Evolutionary conservation across 2,797 vertebrate species (phyloP).

Genomic region (Liparis tanakae): DNA sequence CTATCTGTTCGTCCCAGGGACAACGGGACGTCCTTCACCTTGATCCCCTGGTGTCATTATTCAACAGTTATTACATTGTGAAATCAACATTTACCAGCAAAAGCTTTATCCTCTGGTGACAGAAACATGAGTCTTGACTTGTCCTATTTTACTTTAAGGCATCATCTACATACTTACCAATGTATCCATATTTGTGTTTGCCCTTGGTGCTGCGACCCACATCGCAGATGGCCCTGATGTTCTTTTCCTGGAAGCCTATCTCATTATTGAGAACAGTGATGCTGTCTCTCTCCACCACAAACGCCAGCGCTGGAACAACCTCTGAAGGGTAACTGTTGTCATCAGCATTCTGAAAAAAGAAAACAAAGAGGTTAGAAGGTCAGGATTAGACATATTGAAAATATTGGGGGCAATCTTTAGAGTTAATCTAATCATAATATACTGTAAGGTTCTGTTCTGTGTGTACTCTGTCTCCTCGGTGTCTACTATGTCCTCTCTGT

Average conservation of each 20-base stretch:
- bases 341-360: conserved; percentile 80
- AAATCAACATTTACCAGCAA: too few relatives aligned
- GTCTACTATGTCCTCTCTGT: too few relatives aligned
- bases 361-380: background rate
- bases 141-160: background rate
- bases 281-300: conserved; percentile 82
- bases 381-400: background rate
- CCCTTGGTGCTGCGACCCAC: conserved; percentile 87
- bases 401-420: background rate
- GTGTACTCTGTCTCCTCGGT: too few relatives aligned
- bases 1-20: too few relatives aligned
- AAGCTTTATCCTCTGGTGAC: too few relatives aligned
- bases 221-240: conserved; percentile 84
- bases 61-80: too few relatives aligned
- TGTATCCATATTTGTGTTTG: conserved; percentile 86
- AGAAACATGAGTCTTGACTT: background rate
- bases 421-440: background rate
- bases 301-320: conserved; percentile 76
- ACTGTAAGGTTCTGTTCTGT: too few relatives aligned
- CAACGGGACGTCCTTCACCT: too few relatives aligned
- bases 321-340: conserved; percentile 81
- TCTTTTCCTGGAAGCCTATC: conserved; percentile 82
- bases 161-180: conserved; percentile 66
- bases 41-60: too few relatives aligned
- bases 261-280: conserved; percentile 86